Conservation (phyloP, 2,888 invertebrate genomes). For the Ceriagrion tenellum region DNA sequence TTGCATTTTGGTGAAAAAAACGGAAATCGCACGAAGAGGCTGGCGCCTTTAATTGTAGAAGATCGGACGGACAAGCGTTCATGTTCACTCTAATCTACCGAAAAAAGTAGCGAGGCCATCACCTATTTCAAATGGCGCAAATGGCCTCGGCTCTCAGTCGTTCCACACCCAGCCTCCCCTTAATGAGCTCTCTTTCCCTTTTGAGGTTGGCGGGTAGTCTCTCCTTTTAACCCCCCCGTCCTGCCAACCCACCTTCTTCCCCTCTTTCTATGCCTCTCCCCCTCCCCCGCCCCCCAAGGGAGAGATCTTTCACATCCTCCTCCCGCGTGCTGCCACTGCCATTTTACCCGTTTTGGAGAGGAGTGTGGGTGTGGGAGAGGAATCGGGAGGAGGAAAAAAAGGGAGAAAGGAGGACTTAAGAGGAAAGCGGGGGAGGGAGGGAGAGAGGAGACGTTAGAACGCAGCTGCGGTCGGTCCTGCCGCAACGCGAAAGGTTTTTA, state of each 20-base stretch:
- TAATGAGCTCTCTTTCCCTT: too few species aligned
- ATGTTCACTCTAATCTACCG: too few species aligned
- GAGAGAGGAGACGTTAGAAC: neutral
- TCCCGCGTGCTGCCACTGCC: neutral
- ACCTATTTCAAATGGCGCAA: too few species aligned
- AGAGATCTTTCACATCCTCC: neutral
- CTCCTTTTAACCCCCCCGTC: neutral
- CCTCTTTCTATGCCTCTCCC: neutral
- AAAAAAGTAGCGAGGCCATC: too few species aligned
- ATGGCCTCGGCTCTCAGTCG: too few species aligned
- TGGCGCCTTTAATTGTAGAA: too few species aligned
- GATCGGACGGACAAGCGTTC: too few species aligned
- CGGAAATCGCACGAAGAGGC: too few species aligned
- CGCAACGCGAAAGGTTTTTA: neutral
- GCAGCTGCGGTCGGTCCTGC: conserved; percentile 15
- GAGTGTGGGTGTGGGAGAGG: neutral
- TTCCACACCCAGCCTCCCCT: too few species aligned
- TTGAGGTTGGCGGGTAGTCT: neutral
- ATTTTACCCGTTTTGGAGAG: neutral
- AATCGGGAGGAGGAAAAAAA: neutral
- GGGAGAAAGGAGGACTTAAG: neutral
- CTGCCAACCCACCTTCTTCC: neutral
- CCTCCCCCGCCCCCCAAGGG: neutral
- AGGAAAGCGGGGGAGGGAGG: too few species aligned
- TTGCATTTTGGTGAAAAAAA: too few species aligned